These are phyloP conservation scores for Melopsittacus undulatus DNA, from an alignment of 2,797 vertebrate genomes.

Conservation along the genomic window DNA sequence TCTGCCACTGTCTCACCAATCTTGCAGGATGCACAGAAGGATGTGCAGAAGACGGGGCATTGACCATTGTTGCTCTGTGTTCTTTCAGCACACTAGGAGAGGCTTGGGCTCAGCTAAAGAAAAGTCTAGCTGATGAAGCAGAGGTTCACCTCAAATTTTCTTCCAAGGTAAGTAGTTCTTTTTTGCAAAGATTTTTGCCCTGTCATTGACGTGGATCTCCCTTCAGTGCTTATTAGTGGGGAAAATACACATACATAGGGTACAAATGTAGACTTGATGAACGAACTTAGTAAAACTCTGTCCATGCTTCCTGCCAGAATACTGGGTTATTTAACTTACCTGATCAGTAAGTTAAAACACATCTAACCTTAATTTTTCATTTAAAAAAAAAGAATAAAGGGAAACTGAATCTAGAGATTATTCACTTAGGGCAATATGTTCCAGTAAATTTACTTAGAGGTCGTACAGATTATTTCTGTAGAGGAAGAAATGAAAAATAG, in stretches of 20 bases:
- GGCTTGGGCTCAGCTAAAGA: slow-evolving; percentile 95
- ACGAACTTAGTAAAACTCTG: neutral
- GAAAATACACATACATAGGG: neutral
- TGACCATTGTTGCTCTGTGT: neutral
- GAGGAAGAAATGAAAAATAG: neutral
- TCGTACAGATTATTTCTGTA: neutral
- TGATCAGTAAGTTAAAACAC: neutral
- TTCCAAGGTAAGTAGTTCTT: slow-evolving; percentile 85
- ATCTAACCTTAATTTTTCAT: neutral
- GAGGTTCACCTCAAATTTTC: slow-evolving; percentile 99
- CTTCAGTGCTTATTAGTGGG: neutral
- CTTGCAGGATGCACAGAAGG: neutral
- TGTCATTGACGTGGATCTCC: neutral
- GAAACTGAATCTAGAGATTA: neutral
- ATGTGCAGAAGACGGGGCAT: neutral
- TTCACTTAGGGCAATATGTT: neutral
- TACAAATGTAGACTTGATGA: neutral
- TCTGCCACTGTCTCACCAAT: neutral
- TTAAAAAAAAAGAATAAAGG: neutral
- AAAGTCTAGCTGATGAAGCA: slow-evolving; percentile 93
- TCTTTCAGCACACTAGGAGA: slow-evolving; percentile 89
- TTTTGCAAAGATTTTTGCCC: neutral
- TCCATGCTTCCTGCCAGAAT: neutral
- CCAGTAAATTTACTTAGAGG: neutral
- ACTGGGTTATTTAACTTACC: neutral